Conservation (phyloP, 2,797 vertebrate genomes). For the Pseudomugil tenellus region DNA sequence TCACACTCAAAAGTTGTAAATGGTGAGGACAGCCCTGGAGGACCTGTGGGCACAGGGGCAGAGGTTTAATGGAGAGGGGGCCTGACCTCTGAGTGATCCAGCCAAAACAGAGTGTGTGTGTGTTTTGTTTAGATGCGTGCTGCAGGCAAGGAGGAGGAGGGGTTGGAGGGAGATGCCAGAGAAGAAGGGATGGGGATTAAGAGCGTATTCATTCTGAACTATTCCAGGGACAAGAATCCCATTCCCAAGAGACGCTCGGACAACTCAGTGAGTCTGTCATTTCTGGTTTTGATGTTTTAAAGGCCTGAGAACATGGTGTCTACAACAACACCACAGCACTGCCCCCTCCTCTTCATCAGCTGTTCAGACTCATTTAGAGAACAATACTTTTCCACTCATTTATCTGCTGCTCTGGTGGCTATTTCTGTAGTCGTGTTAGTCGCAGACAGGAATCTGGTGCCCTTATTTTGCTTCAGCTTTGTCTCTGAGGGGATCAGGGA, state of each 20-base stretch:
- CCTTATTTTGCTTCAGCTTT: slow-evolving; percentile 60
- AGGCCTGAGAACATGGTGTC: slow-evolving; percentile 60
- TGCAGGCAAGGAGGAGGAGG: slow-evolving; percentile 11
- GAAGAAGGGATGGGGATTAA: slow-evolving; percentile 79
- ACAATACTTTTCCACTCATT: slow-evolving; percentile 78
- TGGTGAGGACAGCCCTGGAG: slow-evolving; percentile 19
- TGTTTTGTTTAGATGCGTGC: slow-evolving; percentile 46
- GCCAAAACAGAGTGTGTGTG: slow-evolving; percentile 29
- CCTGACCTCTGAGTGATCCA: slow-evolving; percentile 48
- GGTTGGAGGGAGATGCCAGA: slow-evolving; percentile 62
- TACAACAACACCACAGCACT: slow-evolving; percentile 66
- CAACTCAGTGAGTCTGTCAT: slow-evolving; percentile 66
- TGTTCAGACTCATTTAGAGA: slow-evolving; percentile 78
- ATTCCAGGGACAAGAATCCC: slow-evolving; percentile 84
- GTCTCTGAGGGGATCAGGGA: slow-evolving; percentile 65
- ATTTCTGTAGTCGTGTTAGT: slow-evolving; percentile 69
- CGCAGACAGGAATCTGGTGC: slow-evolving; percentile 63
- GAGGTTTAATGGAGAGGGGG: slow-evolving; percentile 35
- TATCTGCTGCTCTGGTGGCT: slow-evolving; percentile 67
- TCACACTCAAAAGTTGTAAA: slow-evolving; percentile 47
- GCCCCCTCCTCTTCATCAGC: slow-evolving; percentile 72
- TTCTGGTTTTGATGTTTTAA: slow-evolving; percentile 74
- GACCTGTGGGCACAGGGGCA: slow-evolving; percentile 27
- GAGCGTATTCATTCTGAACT: slow-evolving; percentile 86
- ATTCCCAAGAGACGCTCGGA: slow-evolving; percentile 69